Percentiles rank a stretch among this genome's conserved stretches.
Evolutionary conservation across 2,113 vertebrate genomes (phyloP).

Genomic region (Microtus ochrogaster): DNA sequence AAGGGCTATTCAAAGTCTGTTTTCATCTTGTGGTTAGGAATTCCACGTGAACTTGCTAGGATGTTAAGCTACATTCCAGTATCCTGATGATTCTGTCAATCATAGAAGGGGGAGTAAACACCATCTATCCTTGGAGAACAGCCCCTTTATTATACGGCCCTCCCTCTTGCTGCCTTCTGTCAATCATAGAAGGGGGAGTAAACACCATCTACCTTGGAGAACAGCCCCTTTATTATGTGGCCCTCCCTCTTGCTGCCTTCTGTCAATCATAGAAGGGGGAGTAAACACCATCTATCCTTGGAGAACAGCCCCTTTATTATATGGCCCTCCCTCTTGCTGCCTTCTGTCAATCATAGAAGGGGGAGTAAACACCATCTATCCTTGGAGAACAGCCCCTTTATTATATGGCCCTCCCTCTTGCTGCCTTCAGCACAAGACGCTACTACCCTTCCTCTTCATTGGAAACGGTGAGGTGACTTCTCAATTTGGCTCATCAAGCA

Average conservation of each 20-base stretch:
- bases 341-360: constrained; percentile 3
- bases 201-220: not conserved
- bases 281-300: not conserved
- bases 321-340: not conserved
- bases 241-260: not conserved
- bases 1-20: constrained; percentile 28
- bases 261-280: too few relatives aligned
- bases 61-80: not conserved
- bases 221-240: not conserved
- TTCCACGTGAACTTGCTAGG: not conserved
- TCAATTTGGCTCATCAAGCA: not conserved
- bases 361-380: not conserved
- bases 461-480: not conserved
- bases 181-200: too few relatives aligned
- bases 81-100: constrained; percentile 12
- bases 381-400: not conserved
- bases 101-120: not conserved
- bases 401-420: not conserved
- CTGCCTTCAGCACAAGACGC: not conserved
- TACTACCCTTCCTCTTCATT: not conserved
- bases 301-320: not conserved
- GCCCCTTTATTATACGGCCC: not conserved
- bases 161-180: not conserved
- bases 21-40: constrained; percentile 19
- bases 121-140: not conserved